These are phyloP conservation scores for Echinometra lucunter DNA, from an alignment of 53 echinoderm and acorn worm species.

Conservation along the genomic window DNA sequence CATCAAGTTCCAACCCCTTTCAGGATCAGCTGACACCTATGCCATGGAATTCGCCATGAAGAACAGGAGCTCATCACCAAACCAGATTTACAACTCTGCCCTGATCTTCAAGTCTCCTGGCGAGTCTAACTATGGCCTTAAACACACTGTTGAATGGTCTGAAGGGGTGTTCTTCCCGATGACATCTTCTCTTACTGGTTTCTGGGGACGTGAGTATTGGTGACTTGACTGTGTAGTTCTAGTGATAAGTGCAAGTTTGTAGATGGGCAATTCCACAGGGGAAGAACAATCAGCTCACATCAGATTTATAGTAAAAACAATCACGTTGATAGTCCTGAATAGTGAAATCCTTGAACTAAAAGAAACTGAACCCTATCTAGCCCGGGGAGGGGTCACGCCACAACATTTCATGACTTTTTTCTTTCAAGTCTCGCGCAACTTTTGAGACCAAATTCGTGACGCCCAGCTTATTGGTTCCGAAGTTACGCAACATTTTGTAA, in stretches of 20 bases:
- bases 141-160: conserved; percentile 37
- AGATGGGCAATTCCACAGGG: too few relatives aligned
- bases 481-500: too few relatives aligned
- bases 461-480: too few relatives aligned
- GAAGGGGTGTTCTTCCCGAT: neutral
- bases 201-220: conserved; percentile 4
- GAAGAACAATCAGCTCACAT: too few relatives aligned
- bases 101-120: neutral
- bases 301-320: too few relatives aligned
- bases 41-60: conserved; percentile 41
- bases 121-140: neutral
- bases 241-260: neutral
- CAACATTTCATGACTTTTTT: too few relatives aligned
- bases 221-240: neutral
- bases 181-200: conserved; percentile 16
- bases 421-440: too few relatives aligned
- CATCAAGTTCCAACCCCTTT: conserved; percentile 21
- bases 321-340: too few relatives aligned
- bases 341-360: too few relatives aligned
- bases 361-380: too few relatives aligned
- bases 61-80: conserved; percentile 26
- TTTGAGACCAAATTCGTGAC: too few relatives aligned
- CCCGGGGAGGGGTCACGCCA: too few relatives aligned
- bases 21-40: neutral
- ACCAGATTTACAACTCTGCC: conserved; percentile 7